These are phyloP conservation scores for Virgularia gustaviana DNA, from an alignment of 92 coral and sea anemone species.

Conservation along the genomic window DNA sequence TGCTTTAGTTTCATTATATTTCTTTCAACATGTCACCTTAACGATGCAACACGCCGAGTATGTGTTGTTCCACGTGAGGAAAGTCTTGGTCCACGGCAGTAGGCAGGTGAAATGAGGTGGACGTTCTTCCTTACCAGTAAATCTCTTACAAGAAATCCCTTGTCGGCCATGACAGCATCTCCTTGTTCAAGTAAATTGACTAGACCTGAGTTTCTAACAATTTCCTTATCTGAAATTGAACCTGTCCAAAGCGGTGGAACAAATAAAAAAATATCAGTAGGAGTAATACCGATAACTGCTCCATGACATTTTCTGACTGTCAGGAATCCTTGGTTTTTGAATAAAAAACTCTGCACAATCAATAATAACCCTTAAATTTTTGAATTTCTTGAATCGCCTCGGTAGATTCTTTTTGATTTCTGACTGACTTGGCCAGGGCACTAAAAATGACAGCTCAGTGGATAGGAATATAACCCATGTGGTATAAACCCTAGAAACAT, in stretches of 20 bases:
- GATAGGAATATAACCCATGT: conserved; percentile 26
- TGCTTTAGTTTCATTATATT: conserved; percentile 56
- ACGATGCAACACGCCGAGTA: conserved; percentile 57
- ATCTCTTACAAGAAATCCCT: conserved; percentile 50
- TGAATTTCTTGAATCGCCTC: conserved; percentile 18
- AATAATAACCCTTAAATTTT: conserved; percentile 28
- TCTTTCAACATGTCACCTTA: conserved; percentile 59
- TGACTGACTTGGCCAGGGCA: conserved; percentile 20
- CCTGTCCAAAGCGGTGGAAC: conserved; percentile 38
- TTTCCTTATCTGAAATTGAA: conserved; percentile 29
- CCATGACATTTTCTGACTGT: conserved; percentile 27
- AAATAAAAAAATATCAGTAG: conserved; percentile 25
- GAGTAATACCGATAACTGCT: conserved; percentile 34
- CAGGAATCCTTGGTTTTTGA: conserved; percentile 31
- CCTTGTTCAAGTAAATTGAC: conserved; percentile 22
- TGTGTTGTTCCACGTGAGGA: conserved; percentile 54
- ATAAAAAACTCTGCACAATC: conserved; percentile 23
- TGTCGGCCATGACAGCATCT: conserved; percentile 38
- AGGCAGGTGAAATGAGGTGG: conserved; percentile 61
- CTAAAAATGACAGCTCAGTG: conserved; percentile 24
- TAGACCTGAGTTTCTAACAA: conserved; percentile 21
- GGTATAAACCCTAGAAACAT: conserved; percentile 26
- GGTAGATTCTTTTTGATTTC: conserved; percentile 13
- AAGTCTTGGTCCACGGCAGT: conserved; percentile 55
- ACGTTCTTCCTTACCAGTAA: conserved; percentile 52